Base-by-base conservation (phyloP, 2,888 invertebrate genomes). In the Limnephilus marmoratus region DNA sequence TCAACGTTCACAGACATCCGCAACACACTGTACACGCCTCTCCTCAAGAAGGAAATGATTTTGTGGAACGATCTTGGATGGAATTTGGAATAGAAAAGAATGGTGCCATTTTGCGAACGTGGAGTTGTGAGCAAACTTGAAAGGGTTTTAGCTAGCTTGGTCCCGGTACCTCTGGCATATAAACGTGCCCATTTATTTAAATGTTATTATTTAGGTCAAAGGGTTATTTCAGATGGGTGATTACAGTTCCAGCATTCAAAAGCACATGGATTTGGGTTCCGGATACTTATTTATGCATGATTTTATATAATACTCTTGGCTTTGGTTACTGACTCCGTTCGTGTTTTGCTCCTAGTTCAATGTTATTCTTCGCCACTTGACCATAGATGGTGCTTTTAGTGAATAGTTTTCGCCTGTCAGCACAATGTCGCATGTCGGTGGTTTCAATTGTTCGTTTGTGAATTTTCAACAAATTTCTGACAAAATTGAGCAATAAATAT, bases 41-140 rank as follows among this genome's bases (percentile, higher is more conserved):
- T 68, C 34, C 53, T 29, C 53, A 87, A 29, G 18, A 68, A 87
- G 87, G 87, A 87, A 87, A 87, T 87, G 53, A 87, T 53, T 87
- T 53, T 53, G 31, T 87, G 49, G 53, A 87, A 87, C 68, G 68
- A 87, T 29, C 31, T 53, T 53, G 49, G 87, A 87, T 68, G 87
- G 68, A 53, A 87, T 68, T 53, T 68, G 87, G 29, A 15, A 31
- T 53, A 31, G 87, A 87, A 87, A 87, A 53, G 49, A 53, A 87
- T 87, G 87, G 9, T 87, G 11, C 37, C 29, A 53, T n/a, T 53
- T 87, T 87, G 68, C 18, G 87, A 87, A 87, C 49, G n/a, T 45
- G 41, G 34, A 82, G 68, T 68, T 68, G 68, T 68, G 68, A 68
- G 68, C 68, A 68, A 68, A 68, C 68, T 68, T 68, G 68, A 68